Percentiles rank a stretch among this genome's conserved stretches.
phyloP scores from a whole-genome alignment of 2,113 vertebrate genomes.

The Natator depressus region DNA sequence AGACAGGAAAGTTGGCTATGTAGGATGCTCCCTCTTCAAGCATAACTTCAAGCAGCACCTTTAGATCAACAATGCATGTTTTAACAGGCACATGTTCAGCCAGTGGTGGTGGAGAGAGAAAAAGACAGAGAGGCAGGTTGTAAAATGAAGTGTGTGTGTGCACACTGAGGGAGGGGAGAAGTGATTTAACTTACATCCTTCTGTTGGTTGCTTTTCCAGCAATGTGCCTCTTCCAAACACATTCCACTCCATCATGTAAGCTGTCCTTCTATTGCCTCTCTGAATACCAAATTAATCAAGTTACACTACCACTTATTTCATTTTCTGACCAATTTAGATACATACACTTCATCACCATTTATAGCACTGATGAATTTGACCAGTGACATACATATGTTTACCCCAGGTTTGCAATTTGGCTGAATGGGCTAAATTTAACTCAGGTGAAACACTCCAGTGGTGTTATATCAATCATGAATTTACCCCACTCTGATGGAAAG shows the following conservation, averaged over 20 bases:
- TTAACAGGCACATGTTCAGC: background rate
- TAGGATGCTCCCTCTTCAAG: background rate
- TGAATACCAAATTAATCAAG: background rate
- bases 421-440: background rate
- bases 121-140: background rate
- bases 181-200: background rate
- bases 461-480: background rate
- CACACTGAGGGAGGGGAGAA: rapidly evolving
- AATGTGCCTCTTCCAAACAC: background rate
- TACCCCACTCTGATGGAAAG: background rate
- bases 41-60: background rate
- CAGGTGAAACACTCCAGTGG: background rate
- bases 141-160: background rate
- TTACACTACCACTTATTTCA: background rate
- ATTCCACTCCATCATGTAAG: background rate
- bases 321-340: background rate
- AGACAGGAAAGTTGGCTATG: rapidly evolving
- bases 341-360: rapidly evolving
- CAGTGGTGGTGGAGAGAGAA: rapidly evolving
- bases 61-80: rapidly evolving
- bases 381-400: background rate
- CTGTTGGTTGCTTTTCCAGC: background rate
- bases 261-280: background rate
- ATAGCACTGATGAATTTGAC: background rate
- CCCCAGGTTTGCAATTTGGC: background rate